phyloP scores from a whole-genome alignment of 2,888 invertebrate genomes.

The Diarsia mendica region DNA sequence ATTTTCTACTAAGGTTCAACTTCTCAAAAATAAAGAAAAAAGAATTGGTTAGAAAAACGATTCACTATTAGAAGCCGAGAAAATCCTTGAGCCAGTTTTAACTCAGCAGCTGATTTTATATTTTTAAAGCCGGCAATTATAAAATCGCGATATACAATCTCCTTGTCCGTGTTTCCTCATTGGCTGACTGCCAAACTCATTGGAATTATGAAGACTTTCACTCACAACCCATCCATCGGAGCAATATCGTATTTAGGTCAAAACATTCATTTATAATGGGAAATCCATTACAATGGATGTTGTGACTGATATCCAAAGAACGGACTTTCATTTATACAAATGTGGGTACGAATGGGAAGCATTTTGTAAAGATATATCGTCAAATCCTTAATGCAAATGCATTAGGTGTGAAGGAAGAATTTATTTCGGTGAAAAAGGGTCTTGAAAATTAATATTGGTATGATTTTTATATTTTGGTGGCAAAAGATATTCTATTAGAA shows the following conservation, averaged over 20 bases:
- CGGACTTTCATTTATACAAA: conserved; percentile 30
- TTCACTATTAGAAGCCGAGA: background rate
- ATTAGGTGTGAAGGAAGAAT: conserved; percentile 19
- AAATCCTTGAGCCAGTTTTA: background rate
- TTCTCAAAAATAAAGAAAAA: too few species aligned
- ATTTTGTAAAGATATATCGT: conserved; percentile 11
- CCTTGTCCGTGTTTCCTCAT: conserved; percentile 42
- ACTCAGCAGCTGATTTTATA: conserved; percentile 28
- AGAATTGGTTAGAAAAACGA: too few species aligned
- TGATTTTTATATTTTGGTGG: background rate
- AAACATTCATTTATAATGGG: conserved; percentile 52
- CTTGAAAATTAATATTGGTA: background rate
- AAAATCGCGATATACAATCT: conserved; percentile 35
- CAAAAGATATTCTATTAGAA: background rate
- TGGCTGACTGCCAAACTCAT: conserved; percentile 52
- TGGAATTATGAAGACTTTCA: conserved; percentile 51
- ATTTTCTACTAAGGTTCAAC: too few species aligned
- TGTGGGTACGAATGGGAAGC: conserved; percentile 34
- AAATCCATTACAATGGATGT: conserved; percentile 43
- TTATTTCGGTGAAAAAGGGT: background rate
- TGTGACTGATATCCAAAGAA: conserved; percentile 37
- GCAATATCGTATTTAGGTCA: conserved; percentile 55
- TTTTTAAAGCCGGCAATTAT: conserved; percentile 38
- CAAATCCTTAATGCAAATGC: conserved; percentile 40
- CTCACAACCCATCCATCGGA: conserved; percentile 36